Evolutionary conservation across 2,888 invertebrate genomes (phyloP), one percentile per base, ranked within the genome.

Genomic region (Archips xylosteana): DNA sequence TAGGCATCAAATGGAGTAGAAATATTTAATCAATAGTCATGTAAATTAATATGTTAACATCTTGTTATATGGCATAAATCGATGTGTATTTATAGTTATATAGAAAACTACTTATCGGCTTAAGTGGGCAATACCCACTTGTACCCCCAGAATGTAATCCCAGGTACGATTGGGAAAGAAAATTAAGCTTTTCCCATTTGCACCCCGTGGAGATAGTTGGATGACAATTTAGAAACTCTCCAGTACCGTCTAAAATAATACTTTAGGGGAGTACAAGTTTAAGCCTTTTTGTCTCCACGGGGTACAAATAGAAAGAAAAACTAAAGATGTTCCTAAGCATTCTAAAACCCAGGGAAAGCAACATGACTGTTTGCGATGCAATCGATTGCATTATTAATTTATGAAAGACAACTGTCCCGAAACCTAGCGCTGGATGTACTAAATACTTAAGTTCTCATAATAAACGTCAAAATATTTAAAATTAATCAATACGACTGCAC

Each of bases 1-100:
- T 71, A 71, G 47, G 39, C 49, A 60, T 71, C 59, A 60, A 60
- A 42, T 60, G 49, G 59, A 65, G 47, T n/a, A 1, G 60, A 64
- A 45, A 34, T 70, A 23, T 45, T 51, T 45, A 45, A 39, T 32
- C 61, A 15, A 54, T 71, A 65, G 49, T 71, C 71, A 36, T 49
- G 32, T 71, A 60, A 45, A 36, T 3, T 49, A 42, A 49, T 39
- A 47, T 70, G 13, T 57, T 57, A 63, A 63, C 64, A 34, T 57
- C 34, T 65, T 64, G 59, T 59, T 49, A 65, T 32, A 32, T 65
- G 39, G 10, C 12, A 51, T 15, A 39, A 15, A 32, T 57, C 39
- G 59, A 15, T 34, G 47, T 71, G 36, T 32, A 45, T 63, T 63
- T 15, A 32, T 63, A 59, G 12, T 4, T 49, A 34, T 59, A 47